These are phyloP conservation scores for Orientallactaga sibirica DNA, from an alignment of 2,797 vertebrate genomes.

Conservation along the genomic window DNA sequence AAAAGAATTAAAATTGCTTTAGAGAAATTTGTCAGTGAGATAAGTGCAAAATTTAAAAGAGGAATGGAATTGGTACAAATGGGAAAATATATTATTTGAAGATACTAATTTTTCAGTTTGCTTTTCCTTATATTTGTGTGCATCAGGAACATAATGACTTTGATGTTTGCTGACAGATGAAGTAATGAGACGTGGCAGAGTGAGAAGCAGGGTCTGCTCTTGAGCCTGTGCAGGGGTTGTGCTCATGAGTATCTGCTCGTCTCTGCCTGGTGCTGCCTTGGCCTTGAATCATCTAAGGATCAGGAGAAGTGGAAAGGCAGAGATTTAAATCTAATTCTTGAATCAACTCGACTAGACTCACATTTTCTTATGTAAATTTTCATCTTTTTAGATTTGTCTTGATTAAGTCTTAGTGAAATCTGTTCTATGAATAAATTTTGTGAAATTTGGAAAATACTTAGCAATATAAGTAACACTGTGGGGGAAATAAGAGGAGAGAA, in stretches of 20 bases:
- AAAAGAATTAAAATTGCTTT: slow-evolving; percentile 57
- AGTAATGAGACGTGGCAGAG: slow-evolving; percentile 38
- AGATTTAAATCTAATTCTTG: slow-evolving; percentile 42
- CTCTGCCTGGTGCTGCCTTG: background rate
- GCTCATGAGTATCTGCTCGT: background rate
- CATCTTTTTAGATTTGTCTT: background rate
- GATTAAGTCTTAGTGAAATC: slow-evolving; percentile 44
- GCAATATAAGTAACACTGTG: slow-evolving; percentile 27
- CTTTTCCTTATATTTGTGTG: slow-evolving; percentile 74
- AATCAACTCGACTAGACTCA: slow-evolving; percentile 27
- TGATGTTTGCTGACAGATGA: slow-evolving; percentile 71
- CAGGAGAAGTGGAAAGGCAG: background rate
- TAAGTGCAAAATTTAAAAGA: slow-evolving; percentile 53
- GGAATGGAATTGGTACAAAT: slow-evolving; percentile 41
- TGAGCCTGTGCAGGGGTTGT: background rate
- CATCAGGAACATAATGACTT: slow-evolving; percentile 71
- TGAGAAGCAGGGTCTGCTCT: background rate
- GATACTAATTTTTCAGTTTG: slow-evolving; percentile 63
- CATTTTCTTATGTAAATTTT: slow-evolving; percentile 8
- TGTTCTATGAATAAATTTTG: slow-evolving; percentile 23
- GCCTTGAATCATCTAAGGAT: slow-evolving; percentile 4
- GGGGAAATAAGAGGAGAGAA: background rate
- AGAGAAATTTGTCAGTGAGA: slow-evolving; percentile 60
- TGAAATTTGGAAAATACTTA: slow-evolving; percentile 44
- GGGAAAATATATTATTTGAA: slow-evolving; percentile 77